A percentile compares a stretch with the other conserved stretches of the same genome.
Evolutionary conservation across 2,888 invertebrate genomes (phyloP).

Genomic region (Ophion ventricosus): DNA sequence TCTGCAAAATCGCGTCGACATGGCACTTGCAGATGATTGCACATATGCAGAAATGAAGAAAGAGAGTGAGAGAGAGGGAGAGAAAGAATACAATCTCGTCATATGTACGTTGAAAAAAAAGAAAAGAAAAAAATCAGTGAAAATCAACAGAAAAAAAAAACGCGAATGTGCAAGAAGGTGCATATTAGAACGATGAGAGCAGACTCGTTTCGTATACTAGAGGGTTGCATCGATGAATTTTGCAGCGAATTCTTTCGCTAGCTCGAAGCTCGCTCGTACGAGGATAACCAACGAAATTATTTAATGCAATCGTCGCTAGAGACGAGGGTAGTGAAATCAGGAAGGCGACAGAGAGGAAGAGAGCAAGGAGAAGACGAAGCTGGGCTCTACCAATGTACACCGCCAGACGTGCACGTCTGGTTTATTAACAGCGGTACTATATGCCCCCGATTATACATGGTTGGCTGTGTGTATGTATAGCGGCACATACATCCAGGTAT

Average conservation of each 20-base stretch:
- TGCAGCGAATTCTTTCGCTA: slow-evolving; percentile 25
- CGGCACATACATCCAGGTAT: slow-evolving; percentile 9
- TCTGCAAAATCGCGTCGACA: too few species aligned
- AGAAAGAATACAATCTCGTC: too few species aligned
- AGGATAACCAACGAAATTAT: slow-evolving; percentile 65
- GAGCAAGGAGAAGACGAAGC: slow-evolving; percentile 31
- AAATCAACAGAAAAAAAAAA: background rate
- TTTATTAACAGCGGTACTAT: slow-evolving; percentile 55
- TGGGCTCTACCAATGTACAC: slow-evolving; percentile 28
- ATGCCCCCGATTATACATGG: slow-evolving; percentile 19
- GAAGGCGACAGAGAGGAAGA: background rate
- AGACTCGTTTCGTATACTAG: background rate
- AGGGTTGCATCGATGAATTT: slow-evolving; percentile 50
- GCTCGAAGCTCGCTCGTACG: slow-evolving; percentile 45
- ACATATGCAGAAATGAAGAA: too few species aligned
- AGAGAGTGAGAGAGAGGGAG: too few species aligned
- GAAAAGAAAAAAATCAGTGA: background rate
- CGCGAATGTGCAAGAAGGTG: too few species aligned
- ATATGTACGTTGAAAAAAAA: too few species aligned
- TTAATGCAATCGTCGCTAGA: slow-evolving; percentile 62
- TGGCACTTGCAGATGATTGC: too few species aligned
- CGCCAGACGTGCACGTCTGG: slow-evolving; percentile 60
- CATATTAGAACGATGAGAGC: background rate
- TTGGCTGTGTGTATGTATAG: background rate
- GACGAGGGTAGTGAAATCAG: slow-evolving; percentile 26